Conservation (phyloP, 2,888 invertebrate species). For the Abrostola triplasia region DNA sequence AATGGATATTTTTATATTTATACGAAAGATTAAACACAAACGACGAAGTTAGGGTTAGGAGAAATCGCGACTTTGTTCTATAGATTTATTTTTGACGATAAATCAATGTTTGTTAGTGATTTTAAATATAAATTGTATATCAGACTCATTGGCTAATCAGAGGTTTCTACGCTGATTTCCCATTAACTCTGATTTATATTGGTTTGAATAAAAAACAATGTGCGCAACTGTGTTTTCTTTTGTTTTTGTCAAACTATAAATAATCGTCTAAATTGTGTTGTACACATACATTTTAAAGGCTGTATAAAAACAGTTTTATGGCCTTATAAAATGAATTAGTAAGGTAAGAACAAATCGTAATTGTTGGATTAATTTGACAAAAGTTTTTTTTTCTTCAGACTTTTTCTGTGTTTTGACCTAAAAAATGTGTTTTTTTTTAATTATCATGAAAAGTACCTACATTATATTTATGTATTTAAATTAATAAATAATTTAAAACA, state of each 20-base stretch:
- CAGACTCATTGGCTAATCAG: conserved; percentile 36
- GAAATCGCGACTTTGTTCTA: conserved; percentile 20
- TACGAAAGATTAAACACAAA: conserved; percentile 16
- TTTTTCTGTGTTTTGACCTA: too few species aligned
- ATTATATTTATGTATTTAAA: too few species aligned
- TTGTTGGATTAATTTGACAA: too few species aligned
- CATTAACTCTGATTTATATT: conserved; percentile 2
- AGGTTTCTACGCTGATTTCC: conserved; percentile 4
- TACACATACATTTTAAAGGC: too few species aligned
- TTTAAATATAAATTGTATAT: conserved; percentile 53
- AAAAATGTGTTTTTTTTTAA: too few species aligned
- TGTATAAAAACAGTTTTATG: too few species aligned
- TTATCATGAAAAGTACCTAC: too few species aligned
- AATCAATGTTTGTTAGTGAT: conserved; percentile 47
- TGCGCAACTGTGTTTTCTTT: not conserved
- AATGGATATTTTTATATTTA: not conserved
- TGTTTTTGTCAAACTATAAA: not conserved
- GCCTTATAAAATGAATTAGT: too few species aligned
- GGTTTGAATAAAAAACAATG: not conserved
- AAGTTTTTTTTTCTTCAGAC: too few species aligned
- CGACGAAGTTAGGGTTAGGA: conserved; percentile 7
- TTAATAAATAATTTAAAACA: too few species aligned
- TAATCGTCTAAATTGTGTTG: not conserved
- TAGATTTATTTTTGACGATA: conserved; percentile 34
- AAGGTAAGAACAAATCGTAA: too few species aligned